Percentiles rank a stretch among this genome's conserved stretches.
Conservation (phyloP, 2,888 invertebrate species). For the Cremastobaeus sp. region DNA sequence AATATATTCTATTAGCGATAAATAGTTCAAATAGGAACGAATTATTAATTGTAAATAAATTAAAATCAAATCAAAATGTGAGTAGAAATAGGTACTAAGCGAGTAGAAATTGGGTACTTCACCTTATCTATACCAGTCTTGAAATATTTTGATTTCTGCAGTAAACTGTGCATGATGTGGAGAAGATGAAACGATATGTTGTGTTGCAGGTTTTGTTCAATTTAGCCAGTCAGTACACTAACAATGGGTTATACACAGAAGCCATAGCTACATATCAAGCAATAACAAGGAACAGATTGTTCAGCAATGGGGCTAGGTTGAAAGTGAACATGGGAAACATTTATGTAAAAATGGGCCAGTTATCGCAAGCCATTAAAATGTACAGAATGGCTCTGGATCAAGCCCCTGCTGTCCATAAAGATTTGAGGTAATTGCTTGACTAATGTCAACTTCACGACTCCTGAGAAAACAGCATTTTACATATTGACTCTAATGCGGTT, state of each 20-base stretch:
- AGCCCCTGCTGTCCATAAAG: slow-evolving; percentile 94
- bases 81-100: too few relatives aligned
- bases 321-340: slow-evolving; percentile 99
- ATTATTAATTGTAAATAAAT: too few relatives aligned
- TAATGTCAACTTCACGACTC: too few relatives aligned
- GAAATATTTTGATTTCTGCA: too few relatives aligned
- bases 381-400: slow-evolving; percentile 99
- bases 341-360: slow-evolving; percentile 95
- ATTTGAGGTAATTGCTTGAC: slow-evolving; percentile 84
- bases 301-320: slow-evolving; percentile 93
- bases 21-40: too few relatives aligned
- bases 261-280: slow-evolving; percentile 97
- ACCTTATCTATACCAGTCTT: background rate
- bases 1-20: too few relatives aligned
- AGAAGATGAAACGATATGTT: background rate
- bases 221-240: slow-evolving; percentile 95
- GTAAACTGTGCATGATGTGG: background rate
- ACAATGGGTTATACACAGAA: slow-evolving; percentile 96
- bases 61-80: too few relatives aligned
- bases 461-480: too few relatives aligned
- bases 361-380: slow-evolving; percentile 96
- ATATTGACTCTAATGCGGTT: too few relatives aligned
- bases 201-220: slow-evolving; percentile 91
- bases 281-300: slow-evolving; percentile 95
- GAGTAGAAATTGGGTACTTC: too few relatives aligned